A percentile compares a stretch with the other conserved stretches of the same genome.
Conservation (phyloP, 2,113 vertebrate genomes). For the Oreochromis aureus region DNA sequence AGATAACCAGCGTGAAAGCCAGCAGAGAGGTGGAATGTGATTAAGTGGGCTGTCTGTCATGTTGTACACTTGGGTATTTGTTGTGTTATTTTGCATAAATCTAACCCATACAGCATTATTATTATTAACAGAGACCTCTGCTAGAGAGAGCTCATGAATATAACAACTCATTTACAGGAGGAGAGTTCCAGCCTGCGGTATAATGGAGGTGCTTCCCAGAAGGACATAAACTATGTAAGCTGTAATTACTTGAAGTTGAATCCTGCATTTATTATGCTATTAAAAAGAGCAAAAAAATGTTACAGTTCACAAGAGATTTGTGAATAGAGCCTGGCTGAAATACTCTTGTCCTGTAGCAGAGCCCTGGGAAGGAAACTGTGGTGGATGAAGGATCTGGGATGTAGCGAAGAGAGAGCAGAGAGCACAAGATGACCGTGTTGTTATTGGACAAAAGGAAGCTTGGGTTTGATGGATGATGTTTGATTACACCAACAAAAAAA, state of each 20-base stretch:
- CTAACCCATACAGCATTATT: not conserved
- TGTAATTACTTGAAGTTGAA: not conserved
- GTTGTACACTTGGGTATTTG: not conserved
- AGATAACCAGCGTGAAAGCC: constrained; percentile 27
- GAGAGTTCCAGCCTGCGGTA: constrained; percentile 10
- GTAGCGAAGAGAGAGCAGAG: constrained; percentile 23
- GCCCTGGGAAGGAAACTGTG: constrained; percentile 8
- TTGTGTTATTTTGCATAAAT: not conserved
- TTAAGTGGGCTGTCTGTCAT: not conserved
- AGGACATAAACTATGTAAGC: constrained; percentile 20
- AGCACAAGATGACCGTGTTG: not conserved
- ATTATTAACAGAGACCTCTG: not conserved
- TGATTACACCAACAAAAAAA: not conserved
- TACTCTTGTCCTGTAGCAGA: constrained; percentile 21
- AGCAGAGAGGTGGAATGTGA: constrained; percentile 14
- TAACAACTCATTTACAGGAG: constrained; percentile 19
- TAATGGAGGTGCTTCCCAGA: not conserved
- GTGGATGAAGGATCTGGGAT: constrained; percentile 66
- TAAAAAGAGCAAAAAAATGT: fast-evolving
- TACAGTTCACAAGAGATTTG: not conserved
- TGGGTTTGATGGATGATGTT: not conserved
- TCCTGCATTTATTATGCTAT: not conserved
- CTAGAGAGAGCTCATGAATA: not conserved
- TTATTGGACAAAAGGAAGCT: not conserved
- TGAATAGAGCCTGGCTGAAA: not conserved